phyloP scores from a whole-genome alignment of 2,797 vertebrate species.

The Acomys russatus region DNA sequence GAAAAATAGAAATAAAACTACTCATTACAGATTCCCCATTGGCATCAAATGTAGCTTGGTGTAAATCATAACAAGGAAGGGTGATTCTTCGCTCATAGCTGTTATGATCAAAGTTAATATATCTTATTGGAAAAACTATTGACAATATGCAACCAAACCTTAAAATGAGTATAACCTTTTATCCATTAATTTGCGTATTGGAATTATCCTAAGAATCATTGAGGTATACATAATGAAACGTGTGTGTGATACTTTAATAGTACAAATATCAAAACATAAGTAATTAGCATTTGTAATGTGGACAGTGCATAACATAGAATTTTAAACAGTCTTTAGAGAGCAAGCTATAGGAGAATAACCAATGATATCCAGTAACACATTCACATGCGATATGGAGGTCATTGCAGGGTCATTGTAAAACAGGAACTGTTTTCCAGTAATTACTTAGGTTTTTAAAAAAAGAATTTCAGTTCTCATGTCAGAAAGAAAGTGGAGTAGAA shows the following conservation, averaged over 20 bases:
- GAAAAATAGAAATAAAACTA: slow-evolving; percentile 55
- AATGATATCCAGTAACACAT: neutral
- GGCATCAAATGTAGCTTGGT: slow-evolving; percentile 24
- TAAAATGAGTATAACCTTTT: neutral
- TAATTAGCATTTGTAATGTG: slow-evolving; percentile 31
- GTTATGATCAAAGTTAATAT: slow-evolving; percentile 10
- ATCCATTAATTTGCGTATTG: neutral
- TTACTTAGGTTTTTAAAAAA: slow-evolving; percentile 14
- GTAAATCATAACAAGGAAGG: neutral
- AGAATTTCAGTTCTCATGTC: neutral
- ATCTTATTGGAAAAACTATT: neutral
- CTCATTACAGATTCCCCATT: slow-evolving; percentile 17
- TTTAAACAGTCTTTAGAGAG: slow-evolving; percentile 8
- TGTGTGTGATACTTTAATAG: neutral
- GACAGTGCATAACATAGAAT: neutral
- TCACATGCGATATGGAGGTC: neutral
- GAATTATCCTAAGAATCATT: slow-evolving; percentile 23
- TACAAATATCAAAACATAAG: neutral
- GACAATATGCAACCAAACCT: neutral
- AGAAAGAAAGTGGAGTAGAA: neutral
- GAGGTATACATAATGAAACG: neutral
- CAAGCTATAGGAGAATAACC: neutral
- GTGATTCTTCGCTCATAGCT: neutral
- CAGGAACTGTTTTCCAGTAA: neutral
- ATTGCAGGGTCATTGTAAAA: neutral